phyloP scores from a whole-genome alignment of 2,888 invertebrate genomes.

The Drosophila quinaria region DNA sequence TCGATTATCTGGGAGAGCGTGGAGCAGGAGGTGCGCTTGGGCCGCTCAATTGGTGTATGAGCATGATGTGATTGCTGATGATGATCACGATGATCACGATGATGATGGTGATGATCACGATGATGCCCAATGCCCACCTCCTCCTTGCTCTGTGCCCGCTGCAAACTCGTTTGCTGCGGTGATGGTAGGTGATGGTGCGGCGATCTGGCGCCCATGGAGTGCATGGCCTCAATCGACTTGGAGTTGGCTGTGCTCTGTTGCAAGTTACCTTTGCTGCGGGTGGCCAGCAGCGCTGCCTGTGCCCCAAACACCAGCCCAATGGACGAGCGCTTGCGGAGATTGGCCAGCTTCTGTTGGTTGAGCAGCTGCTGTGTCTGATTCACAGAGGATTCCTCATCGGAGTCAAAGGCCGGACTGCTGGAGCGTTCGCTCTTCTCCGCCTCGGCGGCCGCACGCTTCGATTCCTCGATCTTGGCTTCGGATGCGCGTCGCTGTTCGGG shows the following conservation, averaged over 20 bases:
- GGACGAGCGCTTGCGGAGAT: constrained; percentile 84
- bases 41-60: constrained; percentile 89
- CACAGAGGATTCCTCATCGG: constrained; percentile 94
- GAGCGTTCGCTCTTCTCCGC: constrained; percentile 93
- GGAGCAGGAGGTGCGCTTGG: constrained; percentile 86
- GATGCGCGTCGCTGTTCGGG: constrained; percentile 78
- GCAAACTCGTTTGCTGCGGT: constrained; percentile 49
- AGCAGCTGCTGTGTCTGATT: constrained; percentile 86
- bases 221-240: constrained; percentile 82
- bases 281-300: constrained; percentile 84
- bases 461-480: constrained; percentile 73
- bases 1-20: constrained; percentile 82
- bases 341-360: constrained; percentile 81
- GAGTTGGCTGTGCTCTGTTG: constrained; percentile 80
- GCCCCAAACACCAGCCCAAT: constrained; percentile 85
- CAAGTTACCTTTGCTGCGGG: constrained; percentile 84
- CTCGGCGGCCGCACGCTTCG: constrained; percentile 84
- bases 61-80: constrained; percentile 87
- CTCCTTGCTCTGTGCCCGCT: constrained; percentile 83
- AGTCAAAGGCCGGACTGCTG: constrained; percentile 97
- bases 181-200: constrained; percentile 43
- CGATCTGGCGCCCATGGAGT: constrained; percentile 65
- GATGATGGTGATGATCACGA: background rate
- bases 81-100: constrained; percentile 56
- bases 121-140: constrained; percentile 75